phyloP scores from a whole-genome alignment of 2,888 invertebrate genomes.

The Scaptomyza reducta region DNA sequence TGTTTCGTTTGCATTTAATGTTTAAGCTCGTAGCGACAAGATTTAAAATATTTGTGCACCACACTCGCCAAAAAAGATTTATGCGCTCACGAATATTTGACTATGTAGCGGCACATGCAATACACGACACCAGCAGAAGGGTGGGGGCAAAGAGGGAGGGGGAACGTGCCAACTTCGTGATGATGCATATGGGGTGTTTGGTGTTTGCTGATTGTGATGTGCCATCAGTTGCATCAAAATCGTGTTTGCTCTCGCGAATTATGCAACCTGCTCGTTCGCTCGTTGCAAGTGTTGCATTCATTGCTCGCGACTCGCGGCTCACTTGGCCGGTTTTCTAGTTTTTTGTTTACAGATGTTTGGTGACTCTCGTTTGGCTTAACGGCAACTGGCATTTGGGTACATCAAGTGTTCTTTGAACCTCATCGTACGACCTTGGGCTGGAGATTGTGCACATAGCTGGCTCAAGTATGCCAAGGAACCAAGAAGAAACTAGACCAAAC shows the following conservation, averaged over 20 bases:
- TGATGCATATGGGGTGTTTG: slow-evolving; percentile 46
- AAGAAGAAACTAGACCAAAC: not conserved
- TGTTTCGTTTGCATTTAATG: slow-evolving; percentile 49
- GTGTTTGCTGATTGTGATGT: slow-evolving; percentile 19
- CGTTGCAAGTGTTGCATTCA: slow-evolving; percentile 47
- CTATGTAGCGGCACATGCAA: slow-evolving; percentile 54
- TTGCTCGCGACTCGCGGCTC: slow-evolving; percentile 43
- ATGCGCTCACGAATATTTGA: slow-evolving; percentile 70
- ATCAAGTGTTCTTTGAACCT: slow-evolving; percentile 12
- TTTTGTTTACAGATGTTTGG: slow-evolving; percentile 22
- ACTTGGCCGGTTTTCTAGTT: slow-evolving; percentile 36
- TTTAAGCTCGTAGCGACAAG: slow-evolving; percentile 46
- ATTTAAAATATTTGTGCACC: slow-evolving; percentile 51
- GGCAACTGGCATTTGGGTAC: slow-evolving; percentile 29
- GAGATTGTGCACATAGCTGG: slow-evolving; percentile 50
- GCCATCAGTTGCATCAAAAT: slow-evolving; percentile 33
- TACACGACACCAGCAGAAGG: slow-evolving; percentile 9
- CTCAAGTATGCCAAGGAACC: slow-evolving; percentile 56
- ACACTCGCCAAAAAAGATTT: slow-evolving; percentile 59
- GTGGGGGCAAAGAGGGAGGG: not conserved
- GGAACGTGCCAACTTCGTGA: slow-evolving; percentile 35
- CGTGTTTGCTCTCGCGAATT: slow-evolving; percentile 74
- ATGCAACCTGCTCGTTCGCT: slow-evolving; percentile 62
- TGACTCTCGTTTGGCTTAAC: slow-evolving; percentile 48
- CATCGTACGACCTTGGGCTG: slow-evolving; percentile 44